Evolutionary conservation across 2,113 vertebrate genomes (phyloP).

Genomic region (Python bivittatus): DNA sequence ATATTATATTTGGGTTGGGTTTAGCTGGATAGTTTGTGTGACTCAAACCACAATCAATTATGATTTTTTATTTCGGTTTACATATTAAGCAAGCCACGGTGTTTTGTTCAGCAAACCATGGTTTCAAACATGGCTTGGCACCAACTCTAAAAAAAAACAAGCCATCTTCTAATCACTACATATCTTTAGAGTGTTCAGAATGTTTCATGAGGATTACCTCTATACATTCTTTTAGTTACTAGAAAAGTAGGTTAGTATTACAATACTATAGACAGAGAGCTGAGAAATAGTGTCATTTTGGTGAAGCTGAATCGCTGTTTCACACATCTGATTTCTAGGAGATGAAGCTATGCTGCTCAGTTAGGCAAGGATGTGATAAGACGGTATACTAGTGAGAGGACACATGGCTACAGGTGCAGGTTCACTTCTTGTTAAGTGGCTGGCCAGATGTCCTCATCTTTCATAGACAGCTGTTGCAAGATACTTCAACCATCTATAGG

Average conservation of each 20-base stretch:
- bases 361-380: neutral
- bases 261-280: neutral
- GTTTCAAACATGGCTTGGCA: neutral
- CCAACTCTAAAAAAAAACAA: neutral
- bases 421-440: neutral
- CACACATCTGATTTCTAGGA: neutral
- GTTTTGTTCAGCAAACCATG: neutral
- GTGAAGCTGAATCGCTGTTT: neutral
- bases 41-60: neutral
- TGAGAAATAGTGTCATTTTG: neutral
- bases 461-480: neutral
- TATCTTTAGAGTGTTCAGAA: neutral
- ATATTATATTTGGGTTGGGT: neutral
- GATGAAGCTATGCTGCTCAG: neutral
- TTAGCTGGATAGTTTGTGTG: neutral
- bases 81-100: neutral
- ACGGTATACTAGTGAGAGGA: neutral
- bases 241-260: neutral
- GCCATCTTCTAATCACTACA: neutral
- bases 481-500: neutral
- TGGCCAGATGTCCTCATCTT: neutral
- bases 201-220: neutral
- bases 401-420: neutral
- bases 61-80: neutral
- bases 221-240: neutral